phyloP scores from a whole-genome alignment of 2,888 invertebrate genomes.

The Apotomis betuletana region DNA sequence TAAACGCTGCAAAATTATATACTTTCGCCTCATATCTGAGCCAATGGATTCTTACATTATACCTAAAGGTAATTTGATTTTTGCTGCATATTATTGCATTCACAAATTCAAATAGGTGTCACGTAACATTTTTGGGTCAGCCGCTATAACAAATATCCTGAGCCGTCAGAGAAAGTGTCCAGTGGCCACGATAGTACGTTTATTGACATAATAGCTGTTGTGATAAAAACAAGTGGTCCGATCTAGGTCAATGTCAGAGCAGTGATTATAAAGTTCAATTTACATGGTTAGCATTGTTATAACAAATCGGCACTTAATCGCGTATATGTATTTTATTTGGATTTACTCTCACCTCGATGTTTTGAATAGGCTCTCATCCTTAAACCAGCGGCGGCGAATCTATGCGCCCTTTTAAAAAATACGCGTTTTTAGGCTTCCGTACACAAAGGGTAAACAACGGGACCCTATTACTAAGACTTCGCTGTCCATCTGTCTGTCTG shows the following conservation, averaged over 20 bases:
- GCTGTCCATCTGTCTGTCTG: too few relatives aligned
- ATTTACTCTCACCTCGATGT: too few relatives aligned
- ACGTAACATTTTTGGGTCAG: slow-evolving; percentile 16
- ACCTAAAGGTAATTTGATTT: slow-evolving; percentile 6
- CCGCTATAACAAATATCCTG: background rate
- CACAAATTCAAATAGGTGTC: slow-evolving; percentile 8
- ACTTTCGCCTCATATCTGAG: slow-evolving; percentile 25
- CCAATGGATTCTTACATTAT: slow-evolving; percentile 16
- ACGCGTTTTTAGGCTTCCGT: too few relatives aligned
- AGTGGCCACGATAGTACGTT: background rate
- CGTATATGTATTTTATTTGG: too few relatives aligned
- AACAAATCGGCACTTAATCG: too few relatives aligned
- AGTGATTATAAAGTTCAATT: background rate
- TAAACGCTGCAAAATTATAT: background rate
- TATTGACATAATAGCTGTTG: slow-evolving; percentile 7
- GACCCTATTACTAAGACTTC: too few relatives aligned
- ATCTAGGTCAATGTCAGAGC: slow-evolving; percentile 4
- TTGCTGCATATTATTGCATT: slow-evolving; percentile 21
- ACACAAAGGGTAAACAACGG: too few relatives aligned
- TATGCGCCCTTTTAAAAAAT: too few relatives aligned
- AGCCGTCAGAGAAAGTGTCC: slow-evolving; percentile 7
- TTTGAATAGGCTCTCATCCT: too few relatives aligned
- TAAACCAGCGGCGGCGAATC: too few relatives aligned
- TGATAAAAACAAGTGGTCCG: slow-evolving; percentile 9
- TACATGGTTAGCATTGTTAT: too few relatives aligned